Percentiles rank a stretch among this genome's conserved stretches.
phyloP scores from a whole-genome alignment of 2,113 vertebrate genomes.

The Lynx canadensis region DNA sequence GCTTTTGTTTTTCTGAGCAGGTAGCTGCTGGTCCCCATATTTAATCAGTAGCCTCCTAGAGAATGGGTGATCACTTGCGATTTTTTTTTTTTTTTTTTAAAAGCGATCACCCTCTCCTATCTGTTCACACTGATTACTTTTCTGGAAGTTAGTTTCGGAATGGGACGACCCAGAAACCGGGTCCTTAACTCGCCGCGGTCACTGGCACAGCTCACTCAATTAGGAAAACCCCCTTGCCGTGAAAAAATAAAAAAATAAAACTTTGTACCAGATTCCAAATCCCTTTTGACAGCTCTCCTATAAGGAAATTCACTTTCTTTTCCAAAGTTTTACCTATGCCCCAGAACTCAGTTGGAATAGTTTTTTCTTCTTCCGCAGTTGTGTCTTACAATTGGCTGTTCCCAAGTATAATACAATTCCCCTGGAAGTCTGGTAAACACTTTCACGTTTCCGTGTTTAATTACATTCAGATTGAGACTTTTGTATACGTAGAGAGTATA shows the following conservation, averaged over 20 bases:
- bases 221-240: background rate
- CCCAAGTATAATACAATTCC: background rate
- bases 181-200: slow-evolving; percentile 29
- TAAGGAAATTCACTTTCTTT: background rate
- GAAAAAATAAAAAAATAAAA: slow-evolving; percentile 24
- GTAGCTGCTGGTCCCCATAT: background rate
- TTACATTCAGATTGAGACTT: slow-evolving; percentile 53
- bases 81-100: background rate
- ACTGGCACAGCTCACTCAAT: background rate
- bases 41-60: background rate
- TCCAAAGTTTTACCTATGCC: background rate
- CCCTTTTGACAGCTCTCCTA: background rate
- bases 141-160: background rate
- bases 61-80: background rate
- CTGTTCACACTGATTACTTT: background rate
- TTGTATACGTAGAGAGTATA: background rate
- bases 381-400: background rate
- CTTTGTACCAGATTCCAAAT: slow-evolving; percentile 45
- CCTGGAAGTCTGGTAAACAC: background rate
- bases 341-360: background rate
- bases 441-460: slow-evolving; percentile 66
- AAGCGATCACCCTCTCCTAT: background rate
- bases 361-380: slow-evolving; percentile 17
- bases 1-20: slow-evolving; percentile 32
- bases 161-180: background rate